A percentile compares a stretch with the other conserved stretches of the same genome.
phyloP scores from a whole-genome alignment of 2,888 invertebrate genomes.

The Seira musarum region DNA sequence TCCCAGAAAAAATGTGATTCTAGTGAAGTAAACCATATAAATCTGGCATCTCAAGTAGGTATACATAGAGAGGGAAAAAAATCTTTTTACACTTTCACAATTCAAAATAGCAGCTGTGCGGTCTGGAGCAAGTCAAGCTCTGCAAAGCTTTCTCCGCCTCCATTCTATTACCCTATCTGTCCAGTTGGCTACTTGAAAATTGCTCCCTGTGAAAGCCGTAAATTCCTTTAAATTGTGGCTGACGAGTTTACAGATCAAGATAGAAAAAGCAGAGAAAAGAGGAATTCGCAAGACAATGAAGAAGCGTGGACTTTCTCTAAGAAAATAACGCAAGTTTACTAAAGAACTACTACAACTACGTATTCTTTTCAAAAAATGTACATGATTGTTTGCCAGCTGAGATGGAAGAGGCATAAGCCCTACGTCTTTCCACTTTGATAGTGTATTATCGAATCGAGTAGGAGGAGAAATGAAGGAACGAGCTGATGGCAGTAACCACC shows the following conservation, averaged over 20 bases:
- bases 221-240: constrained; percentile 60
- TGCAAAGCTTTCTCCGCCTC: background rate
- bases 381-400: constrained; percentile 44
- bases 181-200: constrained; percentile 57
- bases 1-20: background rate
- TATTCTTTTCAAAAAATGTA: constrained; percentile 6
- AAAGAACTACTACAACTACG: constrained; percentile 24
- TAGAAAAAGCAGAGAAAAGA: too few relatives aligned
- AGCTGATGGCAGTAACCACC: constrained; percentile 22
- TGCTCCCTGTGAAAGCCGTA: constrained; percentile 54
- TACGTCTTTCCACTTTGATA: constrained; percentile 25
- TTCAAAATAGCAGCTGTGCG: constrained; percentile 32
- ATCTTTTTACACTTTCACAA: background rate
- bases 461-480: constrained; percentile 16
- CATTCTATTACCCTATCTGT: constrained; percentile 39
- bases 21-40: background rate
- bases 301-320: background rate
- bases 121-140: too few relatives aligned
- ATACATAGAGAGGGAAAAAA: constrained; percentile 1
- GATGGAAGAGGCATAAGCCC: constrained; percentile 34
- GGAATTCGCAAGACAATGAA: constrained; percentile 9
- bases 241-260: constrained; percentile 58
- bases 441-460: constrained; percentile 26
- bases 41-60: background rate
- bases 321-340: background rate